Percentiles rank a stretch among this genome's conserved stretches.
Conservation (phyloP, 2,113 vertebrate species). For the Megalops atlanticus region DNA sequence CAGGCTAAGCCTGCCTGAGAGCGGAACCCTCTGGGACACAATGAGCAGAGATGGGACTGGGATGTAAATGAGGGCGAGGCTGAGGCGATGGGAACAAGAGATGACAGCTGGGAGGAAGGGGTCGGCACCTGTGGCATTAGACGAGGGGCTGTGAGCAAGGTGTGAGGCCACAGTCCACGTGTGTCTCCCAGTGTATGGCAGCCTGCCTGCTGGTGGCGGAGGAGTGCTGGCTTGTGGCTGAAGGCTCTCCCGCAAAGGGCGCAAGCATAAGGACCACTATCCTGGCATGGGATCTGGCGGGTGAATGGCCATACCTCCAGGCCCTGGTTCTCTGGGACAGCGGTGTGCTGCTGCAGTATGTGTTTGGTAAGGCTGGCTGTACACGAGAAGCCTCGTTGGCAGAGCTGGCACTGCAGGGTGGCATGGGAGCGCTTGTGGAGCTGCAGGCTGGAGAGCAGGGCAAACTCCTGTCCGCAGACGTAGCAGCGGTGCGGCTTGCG, state of each 20-base stretch:
- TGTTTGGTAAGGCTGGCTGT: constrained; percentile 3
- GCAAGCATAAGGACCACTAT: constrained; percentile 57
- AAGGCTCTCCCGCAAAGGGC: constrained; percentile 64
- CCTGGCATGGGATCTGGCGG: constrained; percentile 44
- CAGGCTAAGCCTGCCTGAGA: constrained; percentile 45
- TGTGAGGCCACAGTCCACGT: neutral
- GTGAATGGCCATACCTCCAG: constrained; percentile 34
- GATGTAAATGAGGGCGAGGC: constrained; percentile 35
- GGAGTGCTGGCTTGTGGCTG: constrained; percentile 64
- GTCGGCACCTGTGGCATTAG: constrained; percentile 17
- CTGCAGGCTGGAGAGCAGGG: constrained; percentile 61
- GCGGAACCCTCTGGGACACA: constrained; percentile 51
- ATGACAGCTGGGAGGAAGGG: constrained; percentile 36
- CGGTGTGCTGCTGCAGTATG: neutral
- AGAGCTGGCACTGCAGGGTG: constrained; percentile 36
- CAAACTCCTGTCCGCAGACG: constrained; percentile 60
- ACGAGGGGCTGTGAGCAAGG: constrained; percentile 17
- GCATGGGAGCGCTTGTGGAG: constrained; percentile 53
- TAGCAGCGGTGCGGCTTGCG: constrained; percentile 63
- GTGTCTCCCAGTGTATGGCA: constrained; percentile 26
- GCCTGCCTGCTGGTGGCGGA: constrained; percentile 67
- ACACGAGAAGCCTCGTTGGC: constrained; percentile 38
- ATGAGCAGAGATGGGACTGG: constrained; percentile 38
- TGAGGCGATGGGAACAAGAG: constrained; percentile 13
- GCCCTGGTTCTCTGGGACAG: constrained; percentile 15